Evolutionary conservation across 1,140 invertebrate species (phyloP), one percentile per base, ranked within the genome.

Genomic region (Tachypleus tridentatus): DNA sequence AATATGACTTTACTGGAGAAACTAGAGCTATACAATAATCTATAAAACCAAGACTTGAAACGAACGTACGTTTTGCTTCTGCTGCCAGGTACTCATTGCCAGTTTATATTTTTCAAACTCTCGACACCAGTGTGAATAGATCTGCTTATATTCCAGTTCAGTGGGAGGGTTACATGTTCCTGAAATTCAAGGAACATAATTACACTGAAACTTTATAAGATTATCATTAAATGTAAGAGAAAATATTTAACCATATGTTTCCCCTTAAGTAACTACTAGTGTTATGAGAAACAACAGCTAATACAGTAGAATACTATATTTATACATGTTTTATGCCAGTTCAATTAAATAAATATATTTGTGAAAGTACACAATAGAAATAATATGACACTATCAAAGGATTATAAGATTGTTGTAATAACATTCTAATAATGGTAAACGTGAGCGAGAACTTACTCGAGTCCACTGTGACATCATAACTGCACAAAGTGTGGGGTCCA

Each of bases 61-160:
- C 29, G 50, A 7, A 84, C 84, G 86, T 82, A 94, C 92, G 77
- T 87, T 87, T 85, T 94, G 90, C 76, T 91, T 93, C 73, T 86
- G 83, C 77, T 95, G 91, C 93, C 93, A 95, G 52, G 85, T 87
- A 75, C 94, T 93, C 90, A 94, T 93, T 7, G 91, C 90, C 56
- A 86, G 86, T 80, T 96, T 95, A 76, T 95, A 96, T 76, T 93
- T 95, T 76, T 95, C 91, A 77, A 96, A 95, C 75, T 95, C 91
- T 75, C 94, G 89, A 78, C 92, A 95, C 93, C 93, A 96, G 76
- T 95, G 91, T 51, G 91, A 92, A 76, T 96, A 95, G 61, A 95
- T 90, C 80, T 93, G 93, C 76, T 93, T 89, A 77, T 93, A 95
- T 60, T 76, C 75, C 3, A 61, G 60, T 59, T 75, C 74, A 76